Evolutionary conservation across 2,113 vertebrate genomes (phyloP).

Genomic region (Meles meles): DNA sequence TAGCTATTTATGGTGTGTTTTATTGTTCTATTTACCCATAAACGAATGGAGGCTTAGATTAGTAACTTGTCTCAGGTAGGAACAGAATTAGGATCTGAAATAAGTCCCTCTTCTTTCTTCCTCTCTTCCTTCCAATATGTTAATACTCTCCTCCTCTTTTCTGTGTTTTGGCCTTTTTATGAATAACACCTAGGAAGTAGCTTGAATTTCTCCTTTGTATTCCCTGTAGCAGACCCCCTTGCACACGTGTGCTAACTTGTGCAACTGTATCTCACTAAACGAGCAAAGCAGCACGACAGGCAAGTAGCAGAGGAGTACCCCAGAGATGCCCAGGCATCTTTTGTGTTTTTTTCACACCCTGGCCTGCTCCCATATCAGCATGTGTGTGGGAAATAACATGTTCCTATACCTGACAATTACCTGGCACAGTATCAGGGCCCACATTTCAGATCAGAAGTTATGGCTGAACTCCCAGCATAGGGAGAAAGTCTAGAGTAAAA

Average conservation of each 20-base stretch:
- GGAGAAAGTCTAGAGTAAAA: not conserved
- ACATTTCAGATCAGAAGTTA: not conserved
- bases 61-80: not conserved
- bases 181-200: not conserved
- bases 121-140: not conserved
- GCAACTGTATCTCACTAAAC: not conserved
- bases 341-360: not conserved
- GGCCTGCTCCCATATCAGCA: not conserved
- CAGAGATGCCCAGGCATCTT: not conserved
- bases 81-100: not conserved
- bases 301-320: not conserved
- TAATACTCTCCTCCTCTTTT: not conserved
- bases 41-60: not conserved
- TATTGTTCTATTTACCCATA: not conserved
- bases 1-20: not conserved
- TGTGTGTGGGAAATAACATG: accelerated
- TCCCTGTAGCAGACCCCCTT: not conserved
- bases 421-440: not conserved
- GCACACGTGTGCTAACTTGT: accelerated
- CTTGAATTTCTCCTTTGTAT: not conserved
- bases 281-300: not conserved
- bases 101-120: not conserved
- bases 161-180: not conserved
- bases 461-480: not conserved
- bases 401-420: not conserved